These are phyloP conservation scores for Dromococcyx pavoninus DNA, from an alignment of 2,797 vertebrate genomes.

Conservation along the genomic window DNA sequence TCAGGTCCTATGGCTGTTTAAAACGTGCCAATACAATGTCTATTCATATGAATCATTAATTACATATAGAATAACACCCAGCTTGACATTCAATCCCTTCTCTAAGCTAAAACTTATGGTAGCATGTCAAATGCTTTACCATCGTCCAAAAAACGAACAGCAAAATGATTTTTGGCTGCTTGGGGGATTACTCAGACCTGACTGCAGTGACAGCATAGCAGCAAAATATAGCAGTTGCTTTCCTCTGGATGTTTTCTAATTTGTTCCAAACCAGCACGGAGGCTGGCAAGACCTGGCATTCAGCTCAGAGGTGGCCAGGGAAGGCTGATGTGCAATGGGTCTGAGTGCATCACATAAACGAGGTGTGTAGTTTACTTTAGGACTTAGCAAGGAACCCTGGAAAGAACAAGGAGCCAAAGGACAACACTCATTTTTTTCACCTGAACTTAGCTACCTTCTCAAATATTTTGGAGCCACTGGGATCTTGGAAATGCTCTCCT, in stretches of 20 bases:
- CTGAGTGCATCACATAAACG: rapidly evolving
- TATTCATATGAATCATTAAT: neutral
- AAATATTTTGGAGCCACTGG: neutral
- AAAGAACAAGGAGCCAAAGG: neutral
- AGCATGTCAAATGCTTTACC: neutral
- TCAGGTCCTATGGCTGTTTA: neutral
- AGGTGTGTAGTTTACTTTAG: neutral
- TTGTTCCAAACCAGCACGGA: neutral
- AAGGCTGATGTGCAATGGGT: neutral
- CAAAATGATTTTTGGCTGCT: neutral
- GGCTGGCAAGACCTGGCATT: neutral
- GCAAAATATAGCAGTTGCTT: neutral
- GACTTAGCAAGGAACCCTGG: neutral
- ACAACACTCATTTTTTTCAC: neutral
- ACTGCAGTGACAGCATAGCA: neutral
- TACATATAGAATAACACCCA: neutral
- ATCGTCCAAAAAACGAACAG: neutral
- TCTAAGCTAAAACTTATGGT: neutral
- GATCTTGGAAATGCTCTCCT: neutral
- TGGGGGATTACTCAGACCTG: neutral
- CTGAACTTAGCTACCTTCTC: neutral
- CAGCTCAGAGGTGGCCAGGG: neutral
- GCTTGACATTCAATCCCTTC: neutral
- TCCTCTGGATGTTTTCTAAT: neutral
- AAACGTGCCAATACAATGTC: neutral